Evolutionary conservation across 1,140 invertebrate species (phyloP), one percentile per base, ranked within the genome.

Genomic region (Macrotrachela quadricornifera): DNA sequence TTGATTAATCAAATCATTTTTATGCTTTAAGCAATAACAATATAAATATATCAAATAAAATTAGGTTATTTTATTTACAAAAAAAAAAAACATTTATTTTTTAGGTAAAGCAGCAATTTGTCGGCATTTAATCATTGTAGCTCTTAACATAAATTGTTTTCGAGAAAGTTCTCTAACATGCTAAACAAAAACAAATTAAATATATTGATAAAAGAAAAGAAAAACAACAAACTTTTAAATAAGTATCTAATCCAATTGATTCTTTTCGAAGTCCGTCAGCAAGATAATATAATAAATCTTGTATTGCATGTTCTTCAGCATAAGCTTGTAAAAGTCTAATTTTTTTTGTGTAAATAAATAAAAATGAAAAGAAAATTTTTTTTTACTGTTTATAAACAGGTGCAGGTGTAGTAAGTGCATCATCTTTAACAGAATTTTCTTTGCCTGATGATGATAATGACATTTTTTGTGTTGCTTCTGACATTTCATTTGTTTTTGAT

Each of bases 221-320:
- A 50, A 16, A 15, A 30, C 10, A 14, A 13, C 14, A 30, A 4
- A 30, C 21, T 30, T 74, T 60, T 10, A 57, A 17, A 45, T 16
- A 58, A 49, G 49, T 43, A 13, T 54, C 30, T 30, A 49, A 37
- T 38, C 6, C n/a, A 18, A 55, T 57, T 66, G 65, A 41, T 15
- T 40, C 30, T 17, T 51, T 42, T 6, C 87, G 75, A 49, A 97
- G 69, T 18, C 85, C 91, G 73, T 96, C 87, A n/a, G 86, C 87
- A 63, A 97, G 79, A 68, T 90, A 92, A 69, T 96, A 99, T 62
- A 97, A 92, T 49, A 88, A 83, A 76, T 99, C 92, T 74, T 96
- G 91, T 47, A 85, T 80, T 12, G 92, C 88, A 60, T 90, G 85
- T 73, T 97, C 92, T 71, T 96, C 88, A 48, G 87, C 86, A 77